Evolutionary conservation across 2,113 vertebrate genomes (phyloP).

Genomic region (Macquaria australasica): DNA sequence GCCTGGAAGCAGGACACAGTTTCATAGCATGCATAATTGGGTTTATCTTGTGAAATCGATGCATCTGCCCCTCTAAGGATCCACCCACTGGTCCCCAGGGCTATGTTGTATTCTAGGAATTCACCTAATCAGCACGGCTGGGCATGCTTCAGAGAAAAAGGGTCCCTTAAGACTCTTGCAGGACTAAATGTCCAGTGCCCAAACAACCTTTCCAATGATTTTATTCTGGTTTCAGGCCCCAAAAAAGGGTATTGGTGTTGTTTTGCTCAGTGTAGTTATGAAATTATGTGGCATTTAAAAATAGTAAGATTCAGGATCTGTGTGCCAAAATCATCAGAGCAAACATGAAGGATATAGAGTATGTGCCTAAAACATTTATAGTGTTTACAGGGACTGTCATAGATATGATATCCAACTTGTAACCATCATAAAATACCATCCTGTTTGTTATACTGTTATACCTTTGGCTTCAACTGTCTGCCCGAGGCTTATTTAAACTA

Average conservation of each 20-base stretch:
- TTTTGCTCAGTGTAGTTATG: neutral
- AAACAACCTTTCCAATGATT: neutral
- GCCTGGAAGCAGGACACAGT: slow-evolving; percentile 31
- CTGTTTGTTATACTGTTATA: neutral
- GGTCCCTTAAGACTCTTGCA: slow-evolving; percentile 14
- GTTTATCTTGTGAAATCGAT: slow-evolving; percentile 66
- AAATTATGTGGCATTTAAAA: neutral
- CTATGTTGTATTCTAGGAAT: slow-evolving; percentile 54
- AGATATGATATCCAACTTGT: neutral
- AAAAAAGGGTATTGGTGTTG: neutral
- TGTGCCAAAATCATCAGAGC: neutral
- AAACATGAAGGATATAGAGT: neutral
- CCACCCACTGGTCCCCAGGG: slow-evolving; percentile 27
- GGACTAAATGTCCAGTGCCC: slow-evolving; percentile 22
- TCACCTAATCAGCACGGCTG: slow-evolving; percentile 37
- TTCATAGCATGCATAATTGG: slow-evolving; percentile 40
- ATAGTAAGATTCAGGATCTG: neutral
- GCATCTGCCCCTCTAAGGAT: slow-evolving; percentile 34
- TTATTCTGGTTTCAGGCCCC: neutral
- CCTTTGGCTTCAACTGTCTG: neutral
- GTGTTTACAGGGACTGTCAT: neutral
- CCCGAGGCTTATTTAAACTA: neutral
- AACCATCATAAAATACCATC: neutral
- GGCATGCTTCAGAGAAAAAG: slow-evolving; percentile 45
- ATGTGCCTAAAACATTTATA: neutral